Conservation (phyloP, 35 echinoderm and acorn worm genomes). For the Antedon bifida region DNA sequence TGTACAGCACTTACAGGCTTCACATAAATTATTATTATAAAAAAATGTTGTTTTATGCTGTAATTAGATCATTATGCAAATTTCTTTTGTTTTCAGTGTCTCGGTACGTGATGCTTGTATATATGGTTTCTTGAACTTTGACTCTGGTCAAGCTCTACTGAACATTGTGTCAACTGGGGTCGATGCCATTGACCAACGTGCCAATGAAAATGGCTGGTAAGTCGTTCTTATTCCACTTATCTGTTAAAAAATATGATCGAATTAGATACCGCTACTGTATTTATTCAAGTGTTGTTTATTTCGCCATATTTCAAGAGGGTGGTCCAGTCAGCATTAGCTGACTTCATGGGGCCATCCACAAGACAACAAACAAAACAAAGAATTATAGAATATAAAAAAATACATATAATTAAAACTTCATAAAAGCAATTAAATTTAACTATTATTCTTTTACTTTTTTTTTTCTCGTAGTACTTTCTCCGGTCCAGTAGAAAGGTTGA, state of each 20-base stretch:
- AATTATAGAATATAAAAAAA: background rate
- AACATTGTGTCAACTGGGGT: constrained; percentile 58
- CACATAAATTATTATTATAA: too few relatives aligned
- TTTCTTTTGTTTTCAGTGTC: constrained; percentile 3
- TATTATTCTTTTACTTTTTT: background rate
- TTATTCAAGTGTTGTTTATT: too few relatives aligned
- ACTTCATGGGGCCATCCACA: too few relatives aligned
- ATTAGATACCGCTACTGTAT: too few relatives aligned
- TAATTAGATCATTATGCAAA: too few relatives aligned
- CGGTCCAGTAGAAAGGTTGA: constrained; percentile 25
- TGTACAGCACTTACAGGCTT: too few relatives aligned
- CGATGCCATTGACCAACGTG: constrained; percentile 58
- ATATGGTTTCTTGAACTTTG: constrained; percentile 51
- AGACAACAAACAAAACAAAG: too few relatives aligned
- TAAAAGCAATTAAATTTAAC: background rate
- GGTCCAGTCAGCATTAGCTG: too few relatives aligned
- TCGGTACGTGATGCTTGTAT: constrained; percentile 53
- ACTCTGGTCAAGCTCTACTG: constrained; percentile 60
- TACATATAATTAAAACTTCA: background rate
- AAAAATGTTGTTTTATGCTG: too few relatives aligned
- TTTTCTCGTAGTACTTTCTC: constrained; percentile 27
- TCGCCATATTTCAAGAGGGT: too few relatives aligned
- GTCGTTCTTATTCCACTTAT: background rate
- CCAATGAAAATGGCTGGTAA: constrained; percentile 70
- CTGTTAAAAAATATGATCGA: background rate